phyloP scores from a whole-genome alignment of 2,888 invertebrate species.

The Drosophila trichaetosa region DNA sequence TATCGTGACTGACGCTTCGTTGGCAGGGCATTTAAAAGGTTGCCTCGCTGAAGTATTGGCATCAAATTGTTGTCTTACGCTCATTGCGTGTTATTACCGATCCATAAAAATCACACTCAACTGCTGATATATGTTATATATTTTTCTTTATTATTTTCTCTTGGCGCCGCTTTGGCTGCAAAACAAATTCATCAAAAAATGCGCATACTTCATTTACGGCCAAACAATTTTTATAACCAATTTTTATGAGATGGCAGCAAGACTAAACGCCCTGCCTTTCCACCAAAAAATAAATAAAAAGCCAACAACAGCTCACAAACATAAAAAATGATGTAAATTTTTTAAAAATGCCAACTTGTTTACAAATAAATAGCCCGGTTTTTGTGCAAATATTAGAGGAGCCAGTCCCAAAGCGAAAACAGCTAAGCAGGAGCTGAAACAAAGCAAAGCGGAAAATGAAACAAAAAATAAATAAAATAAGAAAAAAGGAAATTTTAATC shows the following conservation, averaged over 20 bases:
- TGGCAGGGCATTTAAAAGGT: constrained; percentile 25
- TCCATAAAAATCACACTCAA: constrained; percentile 62
- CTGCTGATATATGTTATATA: constrained; percentile 37
- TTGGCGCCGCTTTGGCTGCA: constrained; percentile 52
- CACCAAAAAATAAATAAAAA: constrained; percentile 12
- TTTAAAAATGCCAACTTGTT: constrained; percentile 73
- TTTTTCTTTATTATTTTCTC: constrained; percentile 19
- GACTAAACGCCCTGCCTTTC: constrained; percentile 3
- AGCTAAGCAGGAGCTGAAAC: constrained; percentile 16
- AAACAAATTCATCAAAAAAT: constrained; percentile 75
- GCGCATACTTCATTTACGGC: constrained; percentile 71
- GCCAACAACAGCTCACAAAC: constrained; percentile 37
- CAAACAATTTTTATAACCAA: constrained; percentile 76
- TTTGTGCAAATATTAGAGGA: constrained; percentile 56
- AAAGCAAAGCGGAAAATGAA: constrained; percentile 12
- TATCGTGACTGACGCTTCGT: constrained; percentile 36
- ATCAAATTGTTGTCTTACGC: constrained; percentile 29
- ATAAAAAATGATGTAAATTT: constrained; percentile 74
- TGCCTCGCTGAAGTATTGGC: neutral
- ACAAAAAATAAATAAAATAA: constrained; percentile 30
- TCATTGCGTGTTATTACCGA: constrained; percentile 43
- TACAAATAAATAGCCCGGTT: constrained; percentile 72
- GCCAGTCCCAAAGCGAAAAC: constrained; percentile 28
- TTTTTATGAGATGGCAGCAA: constrained; percentile 60
- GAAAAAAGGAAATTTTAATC: constrained; percentile 70